phyloP scores from a whole-genome alignment of 64 coral and sea anemone genomes.

The Stichodactyla helianthus region DNA sequence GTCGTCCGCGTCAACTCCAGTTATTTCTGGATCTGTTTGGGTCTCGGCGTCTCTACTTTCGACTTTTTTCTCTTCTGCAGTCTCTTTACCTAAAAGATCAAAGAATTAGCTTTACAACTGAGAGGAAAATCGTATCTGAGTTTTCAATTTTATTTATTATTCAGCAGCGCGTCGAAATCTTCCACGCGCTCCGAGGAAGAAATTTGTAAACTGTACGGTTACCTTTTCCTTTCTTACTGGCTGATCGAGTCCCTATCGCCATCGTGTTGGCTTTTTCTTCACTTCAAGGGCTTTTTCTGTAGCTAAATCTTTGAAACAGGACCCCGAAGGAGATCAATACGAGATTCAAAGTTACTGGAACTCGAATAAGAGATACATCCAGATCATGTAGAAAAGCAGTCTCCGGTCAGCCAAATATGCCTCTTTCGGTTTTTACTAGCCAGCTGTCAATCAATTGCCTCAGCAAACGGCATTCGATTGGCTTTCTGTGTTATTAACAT shows the following conservation, averaged over 20 bases:
- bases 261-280: constrained; percentile 46
- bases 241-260: constrained; percentile 50
- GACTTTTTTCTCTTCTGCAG: constrained; percentile 53
- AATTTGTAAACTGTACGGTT: neutral
- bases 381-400: constrained; percentile 96
- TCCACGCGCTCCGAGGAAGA: constrained; percentile 21
- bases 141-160: constrained; percentile 30
- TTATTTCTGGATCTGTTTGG: constrained; percentile 90
- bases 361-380: constrained; percentile 55
- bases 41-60: constrained; percentile 59
- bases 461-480: constrained; percentile 64
- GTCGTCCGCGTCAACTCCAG: constrained; percentile 82
- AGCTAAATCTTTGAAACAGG: neutral
- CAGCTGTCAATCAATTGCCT: constrained; percentile 65
- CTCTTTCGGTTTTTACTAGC: constrained; percentile 4
- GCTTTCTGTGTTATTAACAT: constrained; percentile 15
- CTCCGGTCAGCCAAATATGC: neutral
- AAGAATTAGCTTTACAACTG: neutral
- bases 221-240: constrained; percentile 61
- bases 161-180: constrained; percentile 9
- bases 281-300: neutral
- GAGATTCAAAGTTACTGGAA: constrained; percentile 12
- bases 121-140: neutral
- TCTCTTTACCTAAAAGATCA: constrained; percentile 44
- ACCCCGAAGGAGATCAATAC: neutral